Percentiles rank a stretch among this genome's conserved stretches.
These are phyloP conservation scores for Myotis brandtii DNA, from an alignment of 2,113 vertebrate species.

Conservation along the genomic window DNA sequence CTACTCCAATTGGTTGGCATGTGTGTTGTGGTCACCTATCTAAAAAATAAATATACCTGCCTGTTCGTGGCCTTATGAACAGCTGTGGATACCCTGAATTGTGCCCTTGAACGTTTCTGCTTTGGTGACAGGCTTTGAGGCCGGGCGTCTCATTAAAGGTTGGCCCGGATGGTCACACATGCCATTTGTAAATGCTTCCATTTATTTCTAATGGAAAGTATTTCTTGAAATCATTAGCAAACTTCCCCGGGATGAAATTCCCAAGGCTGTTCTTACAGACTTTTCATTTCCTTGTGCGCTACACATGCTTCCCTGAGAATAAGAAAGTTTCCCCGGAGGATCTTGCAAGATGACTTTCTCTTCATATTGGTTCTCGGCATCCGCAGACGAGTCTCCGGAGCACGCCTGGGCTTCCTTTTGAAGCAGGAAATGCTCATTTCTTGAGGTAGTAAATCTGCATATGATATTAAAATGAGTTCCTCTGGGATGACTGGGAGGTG, in stretches of 20 bases:
- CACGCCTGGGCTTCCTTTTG: constrained; percentile 41
- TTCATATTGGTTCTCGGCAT: background rate
- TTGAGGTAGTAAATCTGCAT: constrained; percentile 70
- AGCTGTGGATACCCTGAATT: background rate
- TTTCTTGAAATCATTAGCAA: constrained; percentile 72
- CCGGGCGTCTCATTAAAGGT: background rate
- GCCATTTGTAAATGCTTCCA: constrained; percentile 25
- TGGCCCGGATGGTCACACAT: background rate
- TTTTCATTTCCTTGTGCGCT: constrained; percentile 77
- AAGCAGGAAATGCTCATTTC: constrained; percentile 71
- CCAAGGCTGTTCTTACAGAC: constrained; percentile 68
- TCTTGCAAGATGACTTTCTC: constrained; percentile 40
- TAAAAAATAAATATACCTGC: background rate
- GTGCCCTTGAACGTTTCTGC: background rate
- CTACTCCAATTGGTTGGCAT: background rate
- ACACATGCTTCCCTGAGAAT: constrained; percentile 54
- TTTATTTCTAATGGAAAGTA: constrained; percentile 56
- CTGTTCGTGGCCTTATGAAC: background rate
- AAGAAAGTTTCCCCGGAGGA: constrained; percentile 11
- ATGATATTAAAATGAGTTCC: constrained; percentile 68
- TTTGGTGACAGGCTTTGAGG: constrained; percentile 30
- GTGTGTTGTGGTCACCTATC: background rate
- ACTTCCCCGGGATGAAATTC: constrained; percentile 68
- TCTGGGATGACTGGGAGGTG: background rate
- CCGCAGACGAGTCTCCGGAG: constrained; percentile 22